phyloP scores from a whole-genome alignment of 2,888 invertebrate genomes.

The Adelognathus sp. region DNA sequence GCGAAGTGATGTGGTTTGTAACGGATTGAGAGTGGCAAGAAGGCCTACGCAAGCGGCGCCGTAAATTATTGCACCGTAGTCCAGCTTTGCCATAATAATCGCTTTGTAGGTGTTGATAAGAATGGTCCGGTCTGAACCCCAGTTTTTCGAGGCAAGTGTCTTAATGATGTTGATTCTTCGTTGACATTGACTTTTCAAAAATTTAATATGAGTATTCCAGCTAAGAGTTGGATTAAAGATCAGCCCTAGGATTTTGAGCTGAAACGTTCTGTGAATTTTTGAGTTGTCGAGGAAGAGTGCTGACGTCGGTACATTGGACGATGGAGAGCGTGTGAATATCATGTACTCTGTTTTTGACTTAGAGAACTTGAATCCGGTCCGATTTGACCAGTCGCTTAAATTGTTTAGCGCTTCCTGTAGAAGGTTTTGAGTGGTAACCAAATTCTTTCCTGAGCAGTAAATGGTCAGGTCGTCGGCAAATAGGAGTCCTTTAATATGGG shows the following conservation, averaged over 20 bases:
- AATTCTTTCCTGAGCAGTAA: background rate
- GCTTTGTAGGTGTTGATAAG: background rate
- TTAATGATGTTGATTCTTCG: background rate
- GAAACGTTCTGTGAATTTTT: background rate
- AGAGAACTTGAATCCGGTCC: constrained; percentile 14
- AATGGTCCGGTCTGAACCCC: background rate
- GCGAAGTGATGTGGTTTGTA: too few relatives aligned
- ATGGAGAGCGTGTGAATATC: background rate
- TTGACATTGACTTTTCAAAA: constrained; percentile 1
- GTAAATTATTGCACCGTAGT: constrained; percentile 17
- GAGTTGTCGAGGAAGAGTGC: background rate
- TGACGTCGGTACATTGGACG: background rate
- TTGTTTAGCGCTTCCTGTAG: constrained; percentile 4
- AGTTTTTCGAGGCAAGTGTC: background rate
- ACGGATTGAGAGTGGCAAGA: too few relatives aligned
- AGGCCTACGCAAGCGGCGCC: too few relatives aligned
- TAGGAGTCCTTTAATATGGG: background rate
- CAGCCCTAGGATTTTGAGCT: constrained; percentile 28
- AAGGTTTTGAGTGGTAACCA: background rate
- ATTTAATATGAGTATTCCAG: constrained; percentile 24
- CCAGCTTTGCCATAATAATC: background rate
- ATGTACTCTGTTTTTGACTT: background rate
- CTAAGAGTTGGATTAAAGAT: constrained; percentile 39
- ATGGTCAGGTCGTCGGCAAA: constrained; percentile 24
- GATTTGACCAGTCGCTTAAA: background rate